Percentiles rank a stretch among this genome's conserved stretches.
Conservation (phyloP, 2,113 vertebrate genomes). For the Anguilla rostrata region DNA sequence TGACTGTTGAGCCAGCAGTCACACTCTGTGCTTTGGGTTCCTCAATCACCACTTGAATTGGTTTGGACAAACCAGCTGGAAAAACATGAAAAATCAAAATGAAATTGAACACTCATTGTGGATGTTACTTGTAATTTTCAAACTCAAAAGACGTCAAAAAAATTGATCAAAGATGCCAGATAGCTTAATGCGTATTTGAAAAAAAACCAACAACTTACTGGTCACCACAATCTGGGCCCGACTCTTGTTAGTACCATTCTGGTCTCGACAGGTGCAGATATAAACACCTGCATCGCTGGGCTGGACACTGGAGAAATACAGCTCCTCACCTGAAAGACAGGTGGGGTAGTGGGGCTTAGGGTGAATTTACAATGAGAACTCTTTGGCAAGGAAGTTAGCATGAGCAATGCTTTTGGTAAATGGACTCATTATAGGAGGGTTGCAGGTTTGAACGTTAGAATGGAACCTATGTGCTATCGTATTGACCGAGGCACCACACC, state of each 20-base stretch:
- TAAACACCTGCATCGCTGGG: conserved; percentile 81
- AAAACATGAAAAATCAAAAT: not conserved
- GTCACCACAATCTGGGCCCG: conserved; percentile 81
- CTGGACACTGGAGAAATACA: conserved; percentile 81
- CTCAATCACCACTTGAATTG: conserved; percentile 89
- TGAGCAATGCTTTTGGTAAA: not conserved
- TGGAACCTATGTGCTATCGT: no score
- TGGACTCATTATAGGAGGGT: not conserved
- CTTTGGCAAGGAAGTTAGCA: not conserved
- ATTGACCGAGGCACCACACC: no score
- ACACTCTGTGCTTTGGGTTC: conserved; percentile 84
- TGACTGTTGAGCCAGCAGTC: conserved; percentile 77
- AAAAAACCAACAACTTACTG: not conserved
- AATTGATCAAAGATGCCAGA: not conserved
- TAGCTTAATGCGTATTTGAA: not conserved
- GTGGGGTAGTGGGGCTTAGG: not conserved
- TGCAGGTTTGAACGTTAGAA: not conserved
- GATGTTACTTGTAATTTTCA: no score
- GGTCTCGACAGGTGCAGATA: conserved; percentile 87
- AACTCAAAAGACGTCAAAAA: not conserved
- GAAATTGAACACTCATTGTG: not conserved
- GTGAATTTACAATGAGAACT: not conserved
- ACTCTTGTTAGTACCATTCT: conserved; percentile 79
- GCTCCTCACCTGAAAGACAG: conserved; percentile 77
- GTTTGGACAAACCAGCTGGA: conserved; percentile 69